Conservation (phyloP, 2,797 vertebrate genomes). For the Rhinophrynus dorsalis region DNA sequence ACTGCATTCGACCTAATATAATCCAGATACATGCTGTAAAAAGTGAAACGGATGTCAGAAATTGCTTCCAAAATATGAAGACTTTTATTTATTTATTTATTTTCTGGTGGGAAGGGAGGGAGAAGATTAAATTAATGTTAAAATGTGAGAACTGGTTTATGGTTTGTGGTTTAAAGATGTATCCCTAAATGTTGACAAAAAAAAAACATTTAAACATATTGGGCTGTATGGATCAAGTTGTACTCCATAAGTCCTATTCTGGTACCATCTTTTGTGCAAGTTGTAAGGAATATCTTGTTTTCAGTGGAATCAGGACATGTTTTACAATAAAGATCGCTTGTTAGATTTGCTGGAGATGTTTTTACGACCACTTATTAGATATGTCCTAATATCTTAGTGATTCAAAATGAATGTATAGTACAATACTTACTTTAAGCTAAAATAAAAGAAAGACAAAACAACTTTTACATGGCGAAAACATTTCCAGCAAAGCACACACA, state of each 20-base stretch:
- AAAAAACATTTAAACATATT: background rate
- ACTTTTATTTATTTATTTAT: too few species aligned
- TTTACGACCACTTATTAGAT: too few species aligned
- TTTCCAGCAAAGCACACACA: constrained; percentile 3
- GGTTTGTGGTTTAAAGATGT: background rate
- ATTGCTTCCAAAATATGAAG: background rate
- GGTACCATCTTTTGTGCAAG: constrained; percentile 12
- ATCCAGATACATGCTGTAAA: background rate
- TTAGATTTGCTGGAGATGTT: background rate
- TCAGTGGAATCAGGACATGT: background rate
- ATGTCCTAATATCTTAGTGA: background rate
- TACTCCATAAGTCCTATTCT: background rate
- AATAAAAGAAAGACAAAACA: too few species aligned
- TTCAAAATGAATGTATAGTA: constrained; percentile 2
- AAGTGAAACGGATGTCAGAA: background rate
- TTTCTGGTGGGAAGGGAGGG: too few species aligned
- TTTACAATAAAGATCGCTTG: background rate
- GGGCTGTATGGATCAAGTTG: background rate
- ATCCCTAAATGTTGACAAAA: background rate
- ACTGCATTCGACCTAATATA: background rate
- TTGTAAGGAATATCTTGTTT: background rate
- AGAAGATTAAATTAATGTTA: background rate
- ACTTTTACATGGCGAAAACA: background rate
- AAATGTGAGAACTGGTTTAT: background rate
- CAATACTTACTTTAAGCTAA: background rate